A percentile compares a stretch with the other conserved stretches of the same genome.
phyloP scores from a whole-genome alignment of 2,888 invertebrate species.

The Parapristionchus giblindavisi region DNA sequence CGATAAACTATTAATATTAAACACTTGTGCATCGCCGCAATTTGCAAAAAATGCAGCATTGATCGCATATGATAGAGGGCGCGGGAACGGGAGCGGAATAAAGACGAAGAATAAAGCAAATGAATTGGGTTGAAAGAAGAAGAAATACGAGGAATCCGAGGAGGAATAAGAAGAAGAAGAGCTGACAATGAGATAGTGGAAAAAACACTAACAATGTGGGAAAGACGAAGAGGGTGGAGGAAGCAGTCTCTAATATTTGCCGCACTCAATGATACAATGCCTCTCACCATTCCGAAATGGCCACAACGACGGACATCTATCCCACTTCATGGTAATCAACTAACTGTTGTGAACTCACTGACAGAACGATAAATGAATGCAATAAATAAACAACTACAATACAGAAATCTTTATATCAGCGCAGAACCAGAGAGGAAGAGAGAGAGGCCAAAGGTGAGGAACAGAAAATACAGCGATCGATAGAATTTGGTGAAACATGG shows the following conservation, averaged over 20 bases:
- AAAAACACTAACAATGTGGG: not conserved
- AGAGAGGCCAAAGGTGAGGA: not conserved
- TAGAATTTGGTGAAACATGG: no score
- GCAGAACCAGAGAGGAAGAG: not conserved
- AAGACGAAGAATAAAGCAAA: not conserved
- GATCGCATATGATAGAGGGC: not conserved
- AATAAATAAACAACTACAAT: not conserved
- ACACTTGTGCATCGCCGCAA: no score
- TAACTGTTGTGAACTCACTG: no score
- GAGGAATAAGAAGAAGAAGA: not conserved
- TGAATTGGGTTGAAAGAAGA: not conserved
- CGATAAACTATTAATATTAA: no score
- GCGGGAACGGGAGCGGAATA: not conserved
- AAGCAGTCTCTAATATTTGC: not conserved
- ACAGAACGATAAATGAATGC: no score
- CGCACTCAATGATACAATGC: not conserved
- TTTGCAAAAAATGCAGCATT: no score
- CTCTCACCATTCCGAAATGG: no score
- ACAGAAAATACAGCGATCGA: not conserved
- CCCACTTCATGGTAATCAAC: no score
- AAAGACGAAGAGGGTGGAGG: slow-evolving; percentile 9
- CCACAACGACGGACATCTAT: no score
- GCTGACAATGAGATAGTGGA: not conserved
- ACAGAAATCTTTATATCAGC: not conserved
- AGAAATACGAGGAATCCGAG: not conserved